A percentile compares a stretch with the other conserved stretches of the same genome.
Conservation (phyloP, 2,888 invertebrate genomes). For the Mesoligia furuncula region DNA sequence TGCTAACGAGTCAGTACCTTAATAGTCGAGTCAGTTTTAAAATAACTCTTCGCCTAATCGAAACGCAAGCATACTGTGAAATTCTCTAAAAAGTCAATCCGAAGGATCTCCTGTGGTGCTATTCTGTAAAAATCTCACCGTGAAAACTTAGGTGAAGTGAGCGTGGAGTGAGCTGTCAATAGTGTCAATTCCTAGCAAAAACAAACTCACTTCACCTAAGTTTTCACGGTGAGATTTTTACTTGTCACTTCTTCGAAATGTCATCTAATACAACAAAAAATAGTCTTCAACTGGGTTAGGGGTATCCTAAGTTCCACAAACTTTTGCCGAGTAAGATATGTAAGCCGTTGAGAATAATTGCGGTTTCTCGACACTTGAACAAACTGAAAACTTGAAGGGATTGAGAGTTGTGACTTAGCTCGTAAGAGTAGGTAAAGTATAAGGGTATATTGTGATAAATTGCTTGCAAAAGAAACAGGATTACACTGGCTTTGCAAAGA, state of each 20-base stretch:
- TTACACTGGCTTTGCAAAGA: conserved; percentile 17
- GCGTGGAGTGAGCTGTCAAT: no score
- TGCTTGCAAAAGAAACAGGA: conserved; percentile 22
- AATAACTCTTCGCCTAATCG: neutral
- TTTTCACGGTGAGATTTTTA: no score
- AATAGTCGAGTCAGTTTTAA: neutral
- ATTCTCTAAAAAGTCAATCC: neutral
- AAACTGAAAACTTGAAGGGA: conserved; percentile 40
- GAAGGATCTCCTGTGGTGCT: no score
- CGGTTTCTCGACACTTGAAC: conserved; percentile 32
- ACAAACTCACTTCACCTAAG: no score
- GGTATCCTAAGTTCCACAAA: conserved; percentile 9
- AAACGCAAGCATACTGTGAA: neutral
- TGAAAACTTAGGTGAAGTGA: no score
- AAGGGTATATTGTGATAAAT: conserved; percentile 26
- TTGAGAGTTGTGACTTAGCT: conserved; percentile 39
- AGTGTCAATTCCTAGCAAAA: no score
- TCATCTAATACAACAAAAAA: conserved; percentile 3
- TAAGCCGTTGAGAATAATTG: conserved; percentile 53
- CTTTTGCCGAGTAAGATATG: conserved; percentile 33
- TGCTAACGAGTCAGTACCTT: neutral
- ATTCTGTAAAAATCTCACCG: no score
- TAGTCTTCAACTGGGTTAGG: neutral
- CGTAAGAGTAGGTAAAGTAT: conserved; percentile 27
- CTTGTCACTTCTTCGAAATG: neutral